phyloP scores from a whole-genome alignment of 1,140 invertebrate genomes.

The Sycophila sp. region DNA sequence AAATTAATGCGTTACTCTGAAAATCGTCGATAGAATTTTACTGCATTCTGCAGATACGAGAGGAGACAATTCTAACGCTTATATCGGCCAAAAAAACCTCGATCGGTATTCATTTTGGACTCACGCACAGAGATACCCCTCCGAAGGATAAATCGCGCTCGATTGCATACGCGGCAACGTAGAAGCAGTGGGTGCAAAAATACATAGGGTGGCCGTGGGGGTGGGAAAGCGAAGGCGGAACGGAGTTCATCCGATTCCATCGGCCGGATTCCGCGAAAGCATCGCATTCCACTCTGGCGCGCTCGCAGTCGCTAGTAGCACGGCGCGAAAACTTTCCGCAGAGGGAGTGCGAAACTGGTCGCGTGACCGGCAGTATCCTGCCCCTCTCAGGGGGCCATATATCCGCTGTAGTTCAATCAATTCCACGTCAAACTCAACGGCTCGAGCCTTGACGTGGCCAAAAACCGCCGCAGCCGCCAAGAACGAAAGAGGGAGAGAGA shows the following conservation, averaged over 20 bases:
- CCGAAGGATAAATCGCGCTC: constrained; percentile 34
- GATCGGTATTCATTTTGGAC: not conserved
- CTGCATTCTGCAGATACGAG: no score
- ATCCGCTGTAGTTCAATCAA: constrained; percentile 53
- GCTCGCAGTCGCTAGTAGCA: not conserved
- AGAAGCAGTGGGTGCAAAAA: constrained; percentile 38
- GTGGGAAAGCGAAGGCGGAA: no score
- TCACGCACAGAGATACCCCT: not conserved
- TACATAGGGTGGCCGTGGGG: not conserved
- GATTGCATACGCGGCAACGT: constrained; percentile 1
- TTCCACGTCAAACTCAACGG: constrained; percentile 56
- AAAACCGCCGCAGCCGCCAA: constrained; percentile 39
- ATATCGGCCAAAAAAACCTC: not conserved
- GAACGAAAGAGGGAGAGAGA: no score
- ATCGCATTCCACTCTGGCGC: not conserved
- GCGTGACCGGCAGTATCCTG: constrained; percentile 44
- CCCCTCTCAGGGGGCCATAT: constrained; percentile 2
- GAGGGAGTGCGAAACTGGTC: constrained; percentile 21
- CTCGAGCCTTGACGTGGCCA: constrained; percentile 25
- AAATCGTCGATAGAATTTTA: no score
- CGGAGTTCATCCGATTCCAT: constrained; percentile 37
- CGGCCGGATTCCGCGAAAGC: constrained; percentile 26
- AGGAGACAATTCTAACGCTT: not conserved
- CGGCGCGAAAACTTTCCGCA: not conserved
- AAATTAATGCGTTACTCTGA: no score